A percentile compares a stretch with the other conserved stretches of the same genome.
Conservation (phyloP, 2,888 invertebrate genomes). For the Torymus aiolomorphi region DNA sequence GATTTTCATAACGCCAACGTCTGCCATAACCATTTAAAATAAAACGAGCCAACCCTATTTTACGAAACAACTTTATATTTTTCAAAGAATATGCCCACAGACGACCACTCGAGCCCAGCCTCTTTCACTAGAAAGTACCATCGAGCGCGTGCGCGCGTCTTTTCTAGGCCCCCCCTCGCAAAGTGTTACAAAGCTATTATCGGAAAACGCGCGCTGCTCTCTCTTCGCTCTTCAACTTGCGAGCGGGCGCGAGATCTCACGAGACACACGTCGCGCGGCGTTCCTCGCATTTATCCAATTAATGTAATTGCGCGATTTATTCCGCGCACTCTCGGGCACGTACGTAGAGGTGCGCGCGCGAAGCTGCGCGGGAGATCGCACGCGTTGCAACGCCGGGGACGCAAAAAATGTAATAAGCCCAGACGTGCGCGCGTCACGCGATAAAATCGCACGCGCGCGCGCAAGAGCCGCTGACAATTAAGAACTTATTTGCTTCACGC, state of each 20-base stretch:
- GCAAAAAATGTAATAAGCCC: conserved; percentile 59
- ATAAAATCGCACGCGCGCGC: conserved; percentile 67
- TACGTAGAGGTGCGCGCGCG: not conserved
- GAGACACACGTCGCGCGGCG: conserved; percentile 41
- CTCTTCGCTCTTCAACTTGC: conserved; percentile 43
- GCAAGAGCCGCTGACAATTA: conserved; percentile 67
- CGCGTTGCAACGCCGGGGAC: conserved; percentile 43
- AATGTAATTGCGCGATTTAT: conserved; percentile 74
- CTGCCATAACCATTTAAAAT: too few relatives aligned
- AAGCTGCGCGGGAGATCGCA: conserved; percentile 56
- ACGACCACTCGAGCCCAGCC: too few relatives aligned
- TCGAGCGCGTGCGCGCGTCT: too few relatives aligned
- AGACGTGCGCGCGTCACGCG: conserved; percentile 63
- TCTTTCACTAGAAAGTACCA: too few relatives aligned
- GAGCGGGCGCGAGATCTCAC: conserved; percentile 28
- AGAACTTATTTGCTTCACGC: conserved; percentile 66
- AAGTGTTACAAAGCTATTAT: too few relatives aligned
- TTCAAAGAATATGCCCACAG: too few relatives aligned
- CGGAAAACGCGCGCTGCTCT: too few relatives aligned
- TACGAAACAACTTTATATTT: too few relatives aligned
- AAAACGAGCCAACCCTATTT: too few relatives aligned
- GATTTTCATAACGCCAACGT: too few relatives aligned
- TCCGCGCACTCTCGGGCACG: conserved; percentile 56
- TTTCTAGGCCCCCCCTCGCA: too few relatives aligned
- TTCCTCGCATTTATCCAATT: conserved; percentile 70